Conservation (phyloP, 2,797 vertebrate genomes). For the Anniella stebbinsi region DNA sequence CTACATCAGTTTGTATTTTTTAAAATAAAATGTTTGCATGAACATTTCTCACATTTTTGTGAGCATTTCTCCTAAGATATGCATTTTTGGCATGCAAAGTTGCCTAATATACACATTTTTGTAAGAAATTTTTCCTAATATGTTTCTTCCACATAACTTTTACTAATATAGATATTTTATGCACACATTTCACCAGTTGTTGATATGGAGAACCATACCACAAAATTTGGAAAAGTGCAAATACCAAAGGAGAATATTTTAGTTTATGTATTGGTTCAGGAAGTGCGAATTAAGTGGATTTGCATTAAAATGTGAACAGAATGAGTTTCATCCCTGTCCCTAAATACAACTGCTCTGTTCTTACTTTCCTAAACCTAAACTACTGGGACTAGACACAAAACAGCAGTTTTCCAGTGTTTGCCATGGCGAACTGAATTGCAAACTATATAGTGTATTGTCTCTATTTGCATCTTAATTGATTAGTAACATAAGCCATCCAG, state of each 20-base stretch:
- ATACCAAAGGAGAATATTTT: background rate
- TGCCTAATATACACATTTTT: background rate
- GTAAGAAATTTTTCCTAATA: background rate
- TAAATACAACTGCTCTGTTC: background rate
- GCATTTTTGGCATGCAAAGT: no score
- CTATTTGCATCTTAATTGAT: constrained; percentile 8
- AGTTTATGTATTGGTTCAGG: background rate
- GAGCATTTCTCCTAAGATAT: no score
- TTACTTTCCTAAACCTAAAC: background rate
- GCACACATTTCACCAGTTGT: background rate
- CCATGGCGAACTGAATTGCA: background rate
- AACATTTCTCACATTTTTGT: no score
- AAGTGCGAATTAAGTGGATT: background rate
- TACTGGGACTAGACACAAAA: background rate
- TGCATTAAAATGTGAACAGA: background rate
- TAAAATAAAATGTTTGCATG: no score
- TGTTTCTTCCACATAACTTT: background rate
- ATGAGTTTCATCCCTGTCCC: background rate
- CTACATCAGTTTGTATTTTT: no score
- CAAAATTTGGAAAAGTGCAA: background rate
- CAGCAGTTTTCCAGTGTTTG: constrained; percentile 37
- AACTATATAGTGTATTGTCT: background rate
- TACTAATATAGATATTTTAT: background rate
- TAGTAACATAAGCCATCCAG: background rate
- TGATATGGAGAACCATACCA: background rate